Evolutionary conservation across 2,113 vertebrate genomes (phyloP), one percentile per base, ranked within the genome.

Genomic region (Gallinago paraguaiae): DNA sequence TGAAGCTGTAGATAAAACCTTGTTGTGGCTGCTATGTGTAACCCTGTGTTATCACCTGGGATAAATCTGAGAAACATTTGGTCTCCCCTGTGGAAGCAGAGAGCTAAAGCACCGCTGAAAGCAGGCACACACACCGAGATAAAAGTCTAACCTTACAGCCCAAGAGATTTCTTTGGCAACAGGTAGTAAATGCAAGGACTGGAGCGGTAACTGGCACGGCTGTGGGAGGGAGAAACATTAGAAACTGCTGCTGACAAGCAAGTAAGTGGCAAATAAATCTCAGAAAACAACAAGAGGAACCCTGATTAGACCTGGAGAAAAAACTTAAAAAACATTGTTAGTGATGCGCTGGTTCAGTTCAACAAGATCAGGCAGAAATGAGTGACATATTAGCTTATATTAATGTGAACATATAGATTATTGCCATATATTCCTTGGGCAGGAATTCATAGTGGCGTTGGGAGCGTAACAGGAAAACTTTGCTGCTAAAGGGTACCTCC

Each of bases 71-170:
- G 41, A 64, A 93, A 76, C 3, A 10, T 68, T 56, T 67, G 60
- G 35, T 8, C 24, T 64, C 19, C 59, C 74, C 33, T 19, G 9
- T 56, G 88, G 43, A 90, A 90, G 13, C n/a, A 63, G 22, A 56
- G n/a, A 85, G 18, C 6, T 68, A 53, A 83, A 97, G 30, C 20
- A 30, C 46, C 61, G 30, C 41, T 64, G 30, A 57, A 64, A 68
- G 53, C 9, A 86, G 43, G 45, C 18, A 48, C 23, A 13, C 1
- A 13, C 1, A 33, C 17, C 0, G 2, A 71, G 31, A 70, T 27
- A 57, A 41, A 92, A 53, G 6, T 54, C 78, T 53, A 78, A 60
- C 43, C 37, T 70, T 43, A 27, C 18, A 63, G 68, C 16, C 31
- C 28, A 10, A 54, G n/a, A 74, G 37, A 82, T 82, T 82, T 95